These are phyloP conservation scores for Eueremaeus valkanovi DNA, from an alignment of 2,888 invertebrate genomes.

Conservation along the genomic window DNA sequence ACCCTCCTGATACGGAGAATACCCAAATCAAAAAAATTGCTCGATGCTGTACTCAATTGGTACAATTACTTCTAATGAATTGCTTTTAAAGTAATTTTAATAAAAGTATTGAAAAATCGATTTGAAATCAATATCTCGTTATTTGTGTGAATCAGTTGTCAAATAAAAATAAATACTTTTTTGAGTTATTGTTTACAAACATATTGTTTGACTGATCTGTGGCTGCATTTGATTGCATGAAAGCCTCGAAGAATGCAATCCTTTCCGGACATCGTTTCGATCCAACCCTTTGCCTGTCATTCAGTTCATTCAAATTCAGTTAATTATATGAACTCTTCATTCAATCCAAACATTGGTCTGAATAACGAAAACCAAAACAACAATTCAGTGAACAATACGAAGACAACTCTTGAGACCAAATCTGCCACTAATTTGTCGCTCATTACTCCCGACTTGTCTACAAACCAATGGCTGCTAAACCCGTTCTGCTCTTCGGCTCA, in stretches of 20 bases:
- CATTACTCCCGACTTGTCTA: background rate
- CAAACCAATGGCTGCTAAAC: constrained; percentile 25
- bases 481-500: constrained; percentile 4
- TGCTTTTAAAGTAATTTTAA: too few species aligned
- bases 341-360: constrained; percentile 17
- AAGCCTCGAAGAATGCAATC: background rate
- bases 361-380: background rate
- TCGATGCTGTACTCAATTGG: too few species aligned
- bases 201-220: background rate
- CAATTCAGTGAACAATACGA: constrained; percentile 8
- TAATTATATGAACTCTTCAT: constrained; percentile 13
- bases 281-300: background rate
- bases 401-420: constrained; percentile 4
- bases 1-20: too few species aligned
- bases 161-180: background rate
- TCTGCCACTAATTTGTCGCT: background rate
- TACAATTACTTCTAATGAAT: too few species aligned
- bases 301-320: background rate
- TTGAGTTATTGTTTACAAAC: background rate
- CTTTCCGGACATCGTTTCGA: background rate
- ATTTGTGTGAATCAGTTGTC: background rate
- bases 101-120: background rate
- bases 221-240: too few species aligned
- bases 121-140: background rate
- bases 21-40: too few species aligned